A percentile compares a stretch with the other conserved stretches of the same genome.
Evolutionary conservation across 2,113 vertebrate species (phyloP).

Genomic region (Riparia riparia): DNA sequence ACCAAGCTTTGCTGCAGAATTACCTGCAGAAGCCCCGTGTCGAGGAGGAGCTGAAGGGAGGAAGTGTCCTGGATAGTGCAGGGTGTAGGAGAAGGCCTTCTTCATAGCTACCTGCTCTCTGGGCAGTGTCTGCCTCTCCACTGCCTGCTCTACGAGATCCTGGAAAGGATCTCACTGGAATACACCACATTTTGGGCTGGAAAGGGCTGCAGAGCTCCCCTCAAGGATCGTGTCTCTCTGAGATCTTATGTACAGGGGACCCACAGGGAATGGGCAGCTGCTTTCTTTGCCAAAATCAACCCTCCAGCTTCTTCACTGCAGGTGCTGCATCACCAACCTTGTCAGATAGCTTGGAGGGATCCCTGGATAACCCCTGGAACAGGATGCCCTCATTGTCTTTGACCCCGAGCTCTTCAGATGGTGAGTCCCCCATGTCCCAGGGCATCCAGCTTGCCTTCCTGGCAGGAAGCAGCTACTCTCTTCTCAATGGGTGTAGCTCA

Average conservation of each 20-base stretch:
- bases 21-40: neutral
- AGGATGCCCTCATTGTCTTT: neutral
- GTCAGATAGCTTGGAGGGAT: neutral
- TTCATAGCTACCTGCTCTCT: neutral
- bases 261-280: neutral
- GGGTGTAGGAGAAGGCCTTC: neutral
- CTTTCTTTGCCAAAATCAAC: neutral
- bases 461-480: neutral
- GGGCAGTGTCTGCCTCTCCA: neutral
- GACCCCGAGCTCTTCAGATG: conserved; percentile 9
- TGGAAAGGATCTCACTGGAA: neutral
- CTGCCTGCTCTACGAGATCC: neutral
- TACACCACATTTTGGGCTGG: neutral
- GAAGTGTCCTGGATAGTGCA: neutral
- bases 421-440: neutral
- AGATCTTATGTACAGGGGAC: neutral
- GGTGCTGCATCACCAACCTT: neutral
- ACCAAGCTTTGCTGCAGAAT: neutral
- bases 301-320: neutral
- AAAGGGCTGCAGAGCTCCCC: neutral
- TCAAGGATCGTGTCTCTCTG: neutral
- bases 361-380: conserved; percentile 53
- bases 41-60: neutral
- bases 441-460: neutral
- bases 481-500: neutral